These are phyloP conservation scores for Diarsia mendica DNA, from an alignment of 2,888 invertebrate genomes.

Conservation along the genomic window DNA sequence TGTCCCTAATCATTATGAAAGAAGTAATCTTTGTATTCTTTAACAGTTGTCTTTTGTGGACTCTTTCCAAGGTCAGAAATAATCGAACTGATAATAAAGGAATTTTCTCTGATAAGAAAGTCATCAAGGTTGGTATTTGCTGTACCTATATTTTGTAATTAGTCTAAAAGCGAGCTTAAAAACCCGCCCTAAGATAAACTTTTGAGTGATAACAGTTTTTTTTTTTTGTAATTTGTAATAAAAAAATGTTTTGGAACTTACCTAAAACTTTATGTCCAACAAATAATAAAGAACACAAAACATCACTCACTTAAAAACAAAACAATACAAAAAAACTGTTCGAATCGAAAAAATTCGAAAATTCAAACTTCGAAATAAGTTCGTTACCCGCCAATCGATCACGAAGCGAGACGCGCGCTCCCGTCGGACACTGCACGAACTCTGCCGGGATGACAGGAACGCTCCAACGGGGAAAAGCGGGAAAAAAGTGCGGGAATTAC, in stretches of 20 bases:
- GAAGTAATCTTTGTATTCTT: slow-evolving; percentile 28
- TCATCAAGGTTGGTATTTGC: slow-evolving; percentile 15
- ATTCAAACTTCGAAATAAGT: slow-evolving; percentile 69
- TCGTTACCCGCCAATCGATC: slow-evolving; percentile 64
- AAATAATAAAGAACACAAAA: slow-evolving; percentile 56
- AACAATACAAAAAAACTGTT: slow-evolving; percentile 30
- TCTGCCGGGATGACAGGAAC: slow-evolving; percentile 73
- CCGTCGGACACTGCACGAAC: slow-evolving; percentile 77
- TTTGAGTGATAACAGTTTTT: neutral
- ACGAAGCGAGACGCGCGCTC: slow-evolving; percentile 75
- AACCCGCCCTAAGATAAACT: neutral
- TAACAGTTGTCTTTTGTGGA: slow-evolving; percentile 17
- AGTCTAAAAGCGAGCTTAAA: neutral
- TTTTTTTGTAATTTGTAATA: neutral
- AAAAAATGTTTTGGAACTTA: slow-evolving; percentile 54
- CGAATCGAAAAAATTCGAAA: slow-evolving; percentile 51
- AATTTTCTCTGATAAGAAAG: slow-evolving; percentile 50
- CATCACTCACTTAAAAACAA: slow-evolving; percentile 64
- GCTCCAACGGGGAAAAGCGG: slow-evolving; percentile 55
- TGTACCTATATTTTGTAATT: neutral
- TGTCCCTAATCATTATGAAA: slow-evolving; percentile 13
- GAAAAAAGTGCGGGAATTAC: slow-evolving; percentile 51
- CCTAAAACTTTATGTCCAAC: slow-evolving; percentile 68
- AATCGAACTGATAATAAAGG: slow-evolving; percentile 44
- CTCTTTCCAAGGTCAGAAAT: slow-evolving; percentile 38